These are phyloP conservation scores for Cnemophilus loriae DNA, from an alignment of 2,113 vertebrate species.

Conservation along the genomic window DNA sequence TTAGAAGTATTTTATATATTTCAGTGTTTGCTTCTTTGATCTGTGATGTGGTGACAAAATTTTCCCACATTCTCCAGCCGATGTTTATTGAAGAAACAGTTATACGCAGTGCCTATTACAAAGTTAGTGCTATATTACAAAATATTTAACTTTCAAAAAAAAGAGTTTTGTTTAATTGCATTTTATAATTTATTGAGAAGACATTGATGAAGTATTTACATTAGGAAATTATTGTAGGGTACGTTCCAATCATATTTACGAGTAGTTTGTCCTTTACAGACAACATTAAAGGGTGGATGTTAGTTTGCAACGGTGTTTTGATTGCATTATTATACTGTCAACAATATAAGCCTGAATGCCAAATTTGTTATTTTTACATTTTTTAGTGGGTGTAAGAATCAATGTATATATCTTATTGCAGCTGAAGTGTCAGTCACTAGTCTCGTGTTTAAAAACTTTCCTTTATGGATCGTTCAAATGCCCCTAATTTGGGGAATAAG, in stretches of 20 bases:
- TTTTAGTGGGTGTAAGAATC: neutral
- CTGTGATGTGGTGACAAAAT: neutral
- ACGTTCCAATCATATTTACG: neutral
- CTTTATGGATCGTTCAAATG: neutral
- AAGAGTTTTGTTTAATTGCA: neutral
- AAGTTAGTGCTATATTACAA: neutral
- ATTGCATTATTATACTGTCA: conserved; percentile 9
- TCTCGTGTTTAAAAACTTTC: neutral
- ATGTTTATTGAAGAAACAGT: neutral
- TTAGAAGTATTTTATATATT: neutral
- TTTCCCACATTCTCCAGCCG: neutral
- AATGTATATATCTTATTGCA: neutral
- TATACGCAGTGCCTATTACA: neutral
- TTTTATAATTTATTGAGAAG: conserved; percentile 24
- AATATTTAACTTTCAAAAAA: neutral
- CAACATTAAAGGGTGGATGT: neutral
- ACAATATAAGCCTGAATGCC: neutral
- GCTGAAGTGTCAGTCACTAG: neutral
- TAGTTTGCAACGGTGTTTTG: neutral
- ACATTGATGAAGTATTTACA: neutral
- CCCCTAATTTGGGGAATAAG: neutral
- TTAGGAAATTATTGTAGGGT: neutral
- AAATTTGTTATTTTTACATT: neutral
- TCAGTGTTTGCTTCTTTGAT: neutral
- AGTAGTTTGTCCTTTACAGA: neutral